Base-by-base conservation (phyloP, 1,140 invertebrate species). In the Centruroides sculpturatus region DNA sequence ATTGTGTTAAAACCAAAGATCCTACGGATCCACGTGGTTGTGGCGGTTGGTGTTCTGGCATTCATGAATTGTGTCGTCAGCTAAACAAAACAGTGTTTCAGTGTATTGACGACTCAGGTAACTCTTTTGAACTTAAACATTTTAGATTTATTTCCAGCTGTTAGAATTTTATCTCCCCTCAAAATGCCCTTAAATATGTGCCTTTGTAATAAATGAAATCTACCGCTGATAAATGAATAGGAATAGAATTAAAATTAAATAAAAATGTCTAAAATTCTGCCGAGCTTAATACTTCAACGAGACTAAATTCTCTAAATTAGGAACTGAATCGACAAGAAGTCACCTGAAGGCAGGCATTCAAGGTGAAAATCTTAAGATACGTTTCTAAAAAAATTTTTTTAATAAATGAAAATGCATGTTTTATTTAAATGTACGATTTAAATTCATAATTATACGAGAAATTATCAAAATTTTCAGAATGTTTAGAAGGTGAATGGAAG, bases 11-110 rank as follows among this genome's bases (percentile, higher is more conserved):
- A 51, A 75, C 77, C 2, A 61, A 73, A 3, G 83, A 89, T 70
- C 66, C 70, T 6, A 70, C 74, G 5, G 85, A 87, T 71, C 81
- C 83, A 3, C 84, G 83, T 61, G 86, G 83, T 61, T 89, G 85
- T 68, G 84, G 83, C 9, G 86, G 86, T 3, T 74, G 83, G 6
- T 89, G 86, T 69, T 72, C 78, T 36, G 73, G 84, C 51, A 81
- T 83, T 62, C 80, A 78, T 12, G 82, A 89, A 70, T 81, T 81
- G 61, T 89, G 86, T 71, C 82, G 84, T 70, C 73, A 81, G 59
- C 74, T 87, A 5, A 81, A 84, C 60, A 69, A 72, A 4, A 72
- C 77, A 52, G 78, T 78, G 3, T 80, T 74, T 66, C 78, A 77
- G 77, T 80, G 68, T 49, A 51, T 66, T 8, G 66, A 69, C 41